Evolutionary conservation across 2,888 invertebrate species (phyloP), one percentile per base, ranked within the genome.

Genomic region (Lycophotia porphyrea): DNA sequence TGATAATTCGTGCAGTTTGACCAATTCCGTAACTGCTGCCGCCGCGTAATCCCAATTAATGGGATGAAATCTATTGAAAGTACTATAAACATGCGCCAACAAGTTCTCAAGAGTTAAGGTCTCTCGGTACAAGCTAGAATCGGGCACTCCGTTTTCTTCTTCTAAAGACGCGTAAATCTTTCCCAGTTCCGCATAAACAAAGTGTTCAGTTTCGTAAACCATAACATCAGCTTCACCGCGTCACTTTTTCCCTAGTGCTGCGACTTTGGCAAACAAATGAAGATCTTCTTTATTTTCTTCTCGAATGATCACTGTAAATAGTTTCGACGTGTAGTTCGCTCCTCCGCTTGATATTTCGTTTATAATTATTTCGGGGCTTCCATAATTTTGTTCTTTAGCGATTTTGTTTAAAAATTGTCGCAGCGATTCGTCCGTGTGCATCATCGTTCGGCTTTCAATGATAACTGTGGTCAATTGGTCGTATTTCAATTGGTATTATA

Each of bases 1-100:
- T 0, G 93, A 93, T 0, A 93, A 83, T 0, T 93, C 92, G 71
- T 94, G 94, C 5, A 93, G 81, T 78, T 91, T 92, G 0, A 91
- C 93, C 64, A 93, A 78, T 13, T 89, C 90, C 24, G 86, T 74
- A 0, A 87, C 66, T 0, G 92, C 89, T 34, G 92, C 91, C 5
- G 88, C 87, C 5, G 85, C 82, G 44, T 84, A 85, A 39, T 81
- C 69, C 88, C 90, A 91, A 71, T 90, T 86, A 8, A 93, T 79
- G 4, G 90, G 77, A 60, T 85, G 85, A 39, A 78, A 63, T 70
- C 92, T 89, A 39, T 94, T 89, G 64, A 87, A 85, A 18, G 84
- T 75, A 2, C 47, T 71, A 77, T 88, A 95, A 5, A 92, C 92
- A 36, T 87, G 82, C 0, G 39, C 79, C 0, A 67, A 55, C 24